A percentile compares a stretch with the other conserved stretches of the same genome.
These are phyloP conservation scores for Tenthredo mesomela DNA, from an alignment of 2,888 invertebrate species.

Conservation along the genomic window DNA sequence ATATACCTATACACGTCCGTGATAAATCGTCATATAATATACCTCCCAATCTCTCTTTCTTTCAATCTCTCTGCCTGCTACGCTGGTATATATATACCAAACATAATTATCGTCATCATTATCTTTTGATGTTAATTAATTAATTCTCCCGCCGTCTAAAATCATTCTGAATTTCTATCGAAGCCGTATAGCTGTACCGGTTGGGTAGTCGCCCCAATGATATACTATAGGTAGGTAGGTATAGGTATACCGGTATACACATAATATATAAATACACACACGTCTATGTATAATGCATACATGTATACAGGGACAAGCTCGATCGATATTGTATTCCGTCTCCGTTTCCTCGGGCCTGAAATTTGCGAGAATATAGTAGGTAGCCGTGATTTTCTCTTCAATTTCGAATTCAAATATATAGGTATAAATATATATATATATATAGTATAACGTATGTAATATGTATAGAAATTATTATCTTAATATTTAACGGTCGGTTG, in stretches of 20 bases:
- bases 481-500: conserved; percentile 20
- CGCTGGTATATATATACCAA: no score
- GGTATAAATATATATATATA: not conserved
- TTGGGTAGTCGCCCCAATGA: not conserved
- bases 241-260: not conserved
- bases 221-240: not conserved
- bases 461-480: not conserved
- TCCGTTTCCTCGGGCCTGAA: conserved; percentile 14
- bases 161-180: not conserved
- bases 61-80: not conserved
- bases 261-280: not conserved
- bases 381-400: not conserved
- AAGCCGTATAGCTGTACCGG: not conserved
- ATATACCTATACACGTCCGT: not conserved
- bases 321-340: conserved; percentile 25
- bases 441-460: no score
- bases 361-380: not conserved
- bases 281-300: not conserved
- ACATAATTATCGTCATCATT: not conserved
- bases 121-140: not conserved
- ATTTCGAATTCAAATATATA: not conserved
- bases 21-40: not conserved
- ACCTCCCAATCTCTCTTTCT: not conserved
- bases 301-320: not conserved
- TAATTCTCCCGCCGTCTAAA: not conserved